These are phyloP conservation scores for Athalia circularis DNA, from an alignment of 2,888 invertebrate species.

Conservation along the genomic window DNA sequence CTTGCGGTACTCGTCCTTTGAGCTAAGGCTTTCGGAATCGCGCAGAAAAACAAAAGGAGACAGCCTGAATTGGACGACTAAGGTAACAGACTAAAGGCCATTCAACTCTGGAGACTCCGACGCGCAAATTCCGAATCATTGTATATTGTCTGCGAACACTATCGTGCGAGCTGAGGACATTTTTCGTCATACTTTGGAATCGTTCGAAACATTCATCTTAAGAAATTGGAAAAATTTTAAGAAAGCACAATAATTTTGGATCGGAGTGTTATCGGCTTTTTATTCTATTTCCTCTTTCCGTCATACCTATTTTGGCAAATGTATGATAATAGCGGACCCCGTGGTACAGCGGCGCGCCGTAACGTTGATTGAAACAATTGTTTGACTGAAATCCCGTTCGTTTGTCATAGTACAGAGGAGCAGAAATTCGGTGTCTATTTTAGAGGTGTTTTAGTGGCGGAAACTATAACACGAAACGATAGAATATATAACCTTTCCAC, in stretches of 20 bases:
- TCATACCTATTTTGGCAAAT: neutral
- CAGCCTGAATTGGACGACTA: neutral
- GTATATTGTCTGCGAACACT: no score
- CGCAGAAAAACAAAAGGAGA: neutral
- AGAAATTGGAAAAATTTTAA: no score
- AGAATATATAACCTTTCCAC: neutral
- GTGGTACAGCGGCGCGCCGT: neutral
- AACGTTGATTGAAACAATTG: conserved; percentile 36
- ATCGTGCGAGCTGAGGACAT: no score
- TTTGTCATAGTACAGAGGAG: conserved; percentile 8
- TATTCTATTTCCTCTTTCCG: neutral
- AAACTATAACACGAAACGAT: conserved; percentile 27
- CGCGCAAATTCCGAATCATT: no score
- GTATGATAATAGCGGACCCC: conserved; percentile 4
- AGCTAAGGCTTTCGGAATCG: neutral
- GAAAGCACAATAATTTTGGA: no score
- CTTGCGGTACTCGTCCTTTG: neutral
- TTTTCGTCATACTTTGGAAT: no score
- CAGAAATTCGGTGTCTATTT: conserved; percentile 17
- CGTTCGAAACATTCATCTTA: no score
- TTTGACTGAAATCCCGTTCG: conserved; percentile 34
- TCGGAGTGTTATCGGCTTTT: no score
- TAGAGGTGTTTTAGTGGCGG: conserved; percentile 8
- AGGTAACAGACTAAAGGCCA: conserved; percentile 15
- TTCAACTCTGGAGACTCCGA: no score